Percentiles rank a stretch among this genome's conserved stretches.
phyloP scores from a whole-genome alignment of 2,888 invertebrate genomes.

The Nomada flava region DNA sequence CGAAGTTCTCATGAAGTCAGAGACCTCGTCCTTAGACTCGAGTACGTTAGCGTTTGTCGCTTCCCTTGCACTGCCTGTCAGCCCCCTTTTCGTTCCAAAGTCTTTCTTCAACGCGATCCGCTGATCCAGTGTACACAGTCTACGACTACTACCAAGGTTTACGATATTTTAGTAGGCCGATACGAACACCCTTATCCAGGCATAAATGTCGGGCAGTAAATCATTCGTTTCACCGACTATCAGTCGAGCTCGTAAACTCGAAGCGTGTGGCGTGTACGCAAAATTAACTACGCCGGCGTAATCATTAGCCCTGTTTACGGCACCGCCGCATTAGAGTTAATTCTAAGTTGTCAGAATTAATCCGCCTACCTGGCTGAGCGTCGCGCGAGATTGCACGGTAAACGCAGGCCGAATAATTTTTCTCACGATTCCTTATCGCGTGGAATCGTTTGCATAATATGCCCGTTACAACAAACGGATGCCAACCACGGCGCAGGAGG shows the following conservation, averaged over 20 bases:
- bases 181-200: not conserved
- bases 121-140: no score
- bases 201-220: not conserved
- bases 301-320: slow-evolving; percentile 37
- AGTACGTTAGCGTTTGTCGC: slow-evolving; percentile 38
- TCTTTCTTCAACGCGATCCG: no score
- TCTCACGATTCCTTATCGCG: slow-evolving; percentile 63
- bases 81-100: not conserved
- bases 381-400: slow-evolving; percentile 46
- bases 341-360: slow-evolving; percentile 43
- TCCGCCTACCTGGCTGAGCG: slow-evolving; percentile 20
- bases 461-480: slow-evolving; percentile 34
- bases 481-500: not conserved
- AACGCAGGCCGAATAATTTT: slow-evolving; percentile 41
- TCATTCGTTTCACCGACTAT: not conserved
- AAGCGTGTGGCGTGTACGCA: not conserved
- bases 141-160: not conserved
- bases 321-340: slow-evolving; percentile 24
- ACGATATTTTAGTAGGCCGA: not conserved
- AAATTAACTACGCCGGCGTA: slow-evolving; percentile 12
- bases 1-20: slow-evolving; percentile 78
- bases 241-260: not conserved
- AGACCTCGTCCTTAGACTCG: slow-evolving; percentile 72
- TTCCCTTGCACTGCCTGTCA: not conserved
- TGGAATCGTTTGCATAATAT: slow-evolving; percentile 54